Evolutionary conservation across 2,888 invertebrate genomes (phyloP).

Genomic region (Spisula subtruncata): DNA sequence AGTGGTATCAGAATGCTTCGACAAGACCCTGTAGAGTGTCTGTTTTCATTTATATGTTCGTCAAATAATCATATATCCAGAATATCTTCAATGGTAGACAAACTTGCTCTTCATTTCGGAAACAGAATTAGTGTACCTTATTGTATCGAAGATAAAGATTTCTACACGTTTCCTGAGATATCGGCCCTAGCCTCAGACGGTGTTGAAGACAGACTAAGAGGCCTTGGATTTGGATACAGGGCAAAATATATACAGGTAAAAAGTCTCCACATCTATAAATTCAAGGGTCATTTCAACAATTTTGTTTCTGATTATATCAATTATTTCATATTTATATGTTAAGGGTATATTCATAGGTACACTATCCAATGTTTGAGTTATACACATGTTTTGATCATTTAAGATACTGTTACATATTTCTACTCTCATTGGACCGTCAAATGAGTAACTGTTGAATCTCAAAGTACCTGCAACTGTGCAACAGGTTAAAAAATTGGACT

Average conservation of each 20-base stretch:
- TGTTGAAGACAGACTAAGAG: constrained; percentile 92
- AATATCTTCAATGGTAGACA: constrained; percentile 96
- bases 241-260: constrained; percentile 84
- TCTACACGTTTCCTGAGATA: constrained; percentile 93
- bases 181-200: constrained; percentile 87
- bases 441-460: too few species aligned
- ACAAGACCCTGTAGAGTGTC: constrained; percentile 97
- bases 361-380: too few species aligned
- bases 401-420: too few species aligned
- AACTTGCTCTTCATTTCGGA: constrained; percentile 94
- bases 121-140: constrained; percentile 89
- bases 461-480: too few species aligned
- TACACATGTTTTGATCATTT: too few species aligned
- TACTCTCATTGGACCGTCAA: too few species aligned
- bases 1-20: constrained; percentile 95
- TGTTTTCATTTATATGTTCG: constrained; percentile 98
- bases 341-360: too few species aligned
- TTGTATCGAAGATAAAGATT: constrained; percentile 90
- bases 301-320: too few species aligned
- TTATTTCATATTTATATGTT: too few species aligned
- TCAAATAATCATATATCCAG: constrained; percentile 98
- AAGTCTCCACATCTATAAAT: background rate
- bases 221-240: constrained; percentile 91
- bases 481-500: too few species aligned
- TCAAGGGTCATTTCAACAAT: too few species aligned